Evolutionary conservation across 2,113 vertebrate genomes (phyloP), one percentile per base, ranked within the genome.

Genomic region (Ageneiosus marmoratus): DNA sequence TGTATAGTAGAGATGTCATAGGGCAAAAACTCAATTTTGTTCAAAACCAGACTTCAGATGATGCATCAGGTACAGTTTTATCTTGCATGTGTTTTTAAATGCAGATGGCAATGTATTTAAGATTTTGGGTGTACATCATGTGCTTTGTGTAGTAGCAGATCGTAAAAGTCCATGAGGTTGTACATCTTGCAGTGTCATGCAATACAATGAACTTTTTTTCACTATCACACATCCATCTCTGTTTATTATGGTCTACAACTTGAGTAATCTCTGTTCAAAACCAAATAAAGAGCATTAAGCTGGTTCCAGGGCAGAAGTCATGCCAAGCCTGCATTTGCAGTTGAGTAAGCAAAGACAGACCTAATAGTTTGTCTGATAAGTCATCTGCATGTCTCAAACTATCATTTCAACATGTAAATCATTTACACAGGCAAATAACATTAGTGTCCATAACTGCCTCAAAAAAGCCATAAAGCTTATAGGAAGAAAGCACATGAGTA

Each of bases 161-260:
- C 77, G 46, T 27, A 51, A 48, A 77, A 48, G 65, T 72, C 24
- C 78, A 67, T 55, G 78, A 29, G 62, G 46, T 53, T 65, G 60
- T 78, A 79, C 81, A 70, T 80, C 60, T 80, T 58, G 29, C 20
- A 55, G 6, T 51, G 51, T 16, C 34, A 9, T 41, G 79, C 48
- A 41, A 50, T 80, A 60, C 73, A 83, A 69, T 58, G 78, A 70
- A 51, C 81, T 48, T 44, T 41, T 41, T 41, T 41, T 41, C 34
- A 51, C 15, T 50, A n/a, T 34, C 62, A 74, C 69, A 79, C 77
- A 29, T 62, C 29, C 70, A 44, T 46, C 77, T 7, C 67, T 37
- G 27, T 79, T 86, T 81, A 67, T 80, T 86, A 80, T 67, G 27
- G 69, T 27, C 58, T 75, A 62, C 80, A 86, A 80, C 29, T 24